phyloP scores from a whole-genome alignment of 1,140 invertebrate genomes.

The Heliconius hewitsoni region DNA sequence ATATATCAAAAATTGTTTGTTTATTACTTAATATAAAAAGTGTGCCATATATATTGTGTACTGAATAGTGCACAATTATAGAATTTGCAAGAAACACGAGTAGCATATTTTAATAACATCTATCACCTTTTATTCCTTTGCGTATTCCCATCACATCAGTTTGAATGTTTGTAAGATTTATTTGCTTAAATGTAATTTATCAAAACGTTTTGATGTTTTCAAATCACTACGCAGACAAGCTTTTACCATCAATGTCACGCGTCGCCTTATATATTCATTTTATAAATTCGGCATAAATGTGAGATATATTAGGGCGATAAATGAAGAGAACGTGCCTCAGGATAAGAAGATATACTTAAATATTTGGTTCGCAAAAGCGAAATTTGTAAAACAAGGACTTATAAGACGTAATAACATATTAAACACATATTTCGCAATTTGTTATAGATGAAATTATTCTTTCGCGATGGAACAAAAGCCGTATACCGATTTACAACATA shows the following conservation, averaged over 20 bases:
- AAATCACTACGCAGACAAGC: constrained; percentile 27
- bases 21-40: no score
- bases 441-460: not conserved
- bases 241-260: constrained; percentile 31
- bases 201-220: constrained; percentile 26
- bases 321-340: constrained; percentile 1
- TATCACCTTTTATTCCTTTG: not conserved
- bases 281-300: constrained; percentile 21
- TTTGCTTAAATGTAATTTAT: constrained; percentile 36
- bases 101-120: no score
- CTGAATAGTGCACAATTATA: no score
- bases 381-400: not conserved
- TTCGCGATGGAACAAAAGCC: not conserved
- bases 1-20: no score
- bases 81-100: no score
- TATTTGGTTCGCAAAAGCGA: constrained; percentile 3
- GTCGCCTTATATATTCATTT: constrained; percentile 18
- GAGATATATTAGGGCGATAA: constrained; percentile 5
- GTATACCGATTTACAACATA: not conserved
- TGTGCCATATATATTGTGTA: no score
- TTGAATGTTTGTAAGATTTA: constrained; percentile 25
- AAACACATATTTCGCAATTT: not conserved
- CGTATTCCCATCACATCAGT: not conserved
- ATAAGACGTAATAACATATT: not conserved
- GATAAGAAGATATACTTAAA: constrained; percentile 1